These are phyloP conservation scores for Agrotis clavis DNA, from an alignment of 2,888 invertebrate species.

Conservation along the genomic window DNA sequence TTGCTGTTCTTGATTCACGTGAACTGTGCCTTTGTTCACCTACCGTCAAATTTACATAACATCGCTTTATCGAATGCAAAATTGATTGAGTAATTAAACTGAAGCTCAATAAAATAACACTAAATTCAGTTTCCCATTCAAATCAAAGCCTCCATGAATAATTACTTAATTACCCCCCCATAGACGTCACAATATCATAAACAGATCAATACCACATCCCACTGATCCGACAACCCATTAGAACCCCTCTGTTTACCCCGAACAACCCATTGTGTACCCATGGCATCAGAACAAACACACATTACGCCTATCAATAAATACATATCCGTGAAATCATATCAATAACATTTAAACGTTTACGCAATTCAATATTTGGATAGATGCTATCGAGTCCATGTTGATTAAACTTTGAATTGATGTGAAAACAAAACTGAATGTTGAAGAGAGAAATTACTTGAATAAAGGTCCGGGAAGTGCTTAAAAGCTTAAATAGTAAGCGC, in stretches of 20 bases:
- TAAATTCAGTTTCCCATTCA: slow-evolving; percentile 4
- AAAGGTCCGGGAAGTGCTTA: no score
- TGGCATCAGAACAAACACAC: slow-evolving; percentile 37
- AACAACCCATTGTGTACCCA: slow-evolving; percentile 28
- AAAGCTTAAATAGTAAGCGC: no score
- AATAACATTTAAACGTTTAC: slow-evolving; percentile 35
- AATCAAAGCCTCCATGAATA: slow-evolving; percentile 35
- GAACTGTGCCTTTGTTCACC: no score
- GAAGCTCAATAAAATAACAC: not conserved
- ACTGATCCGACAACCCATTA: slow-evolving; percentile 38
- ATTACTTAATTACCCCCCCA: slow-evolving; percentile 7
- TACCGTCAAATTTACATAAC: no score
- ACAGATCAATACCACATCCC: slow-evolving; percentile 46
- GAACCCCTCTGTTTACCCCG: slow-evolving; percentile 50
- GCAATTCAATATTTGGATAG: slow-evolving; percentile 26
- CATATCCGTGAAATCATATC: slow-evolving; percentile 32
- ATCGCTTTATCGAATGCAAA: no score
- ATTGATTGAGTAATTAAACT: no score
- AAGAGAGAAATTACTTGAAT: not conserved
- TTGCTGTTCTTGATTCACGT: no score
- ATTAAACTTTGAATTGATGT: not conserved
- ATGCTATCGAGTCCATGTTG: slow-evolving; percentile 2
- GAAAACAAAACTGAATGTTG: not conserved
- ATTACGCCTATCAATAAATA: slow-evolving; percentile 49
- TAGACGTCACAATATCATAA: slow-evolving; percentile 14